Conservation (phyloP, 2,113 vertebrate genomes). For the Nycticorax nycticorax region DNA sequence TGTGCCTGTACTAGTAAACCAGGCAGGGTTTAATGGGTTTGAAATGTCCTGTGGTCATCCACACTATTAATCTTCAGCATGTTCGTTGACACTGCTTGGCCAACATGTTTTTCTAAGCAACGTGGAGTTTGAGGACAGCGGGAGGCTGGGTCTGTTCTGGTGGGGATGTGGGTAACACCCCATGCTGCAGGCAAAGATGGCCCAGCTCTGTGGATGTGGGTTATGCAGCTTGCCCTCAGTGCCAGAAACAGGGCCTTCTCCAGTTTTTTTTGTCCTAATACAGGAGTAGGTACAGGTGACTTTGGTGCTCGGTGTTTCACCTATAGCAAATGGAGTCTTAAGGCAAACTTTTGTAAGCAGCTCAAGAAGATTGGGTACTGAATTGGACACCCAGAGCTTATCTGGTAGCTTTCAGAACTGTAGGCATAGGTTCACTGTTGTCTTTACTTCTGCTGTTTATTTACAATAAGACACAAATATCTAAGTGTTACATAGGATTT, state of each 20-base stretch:
- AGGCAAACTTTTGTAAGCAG: background rate
- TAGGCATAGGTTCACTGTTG: rapidly evolving
- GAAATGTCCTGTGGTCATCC: background rate
- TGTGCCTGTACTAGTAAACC: background rate
- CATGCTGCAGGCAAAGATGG: background rate
- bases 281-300: background rate
- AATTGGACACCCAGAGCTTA: background rate
- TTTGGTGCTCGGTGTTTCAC: background rate
- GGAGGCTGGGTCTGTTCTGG: rapidly evolving
- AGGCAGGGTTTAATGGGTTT: background rate
- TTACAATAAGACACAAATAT: background rate
- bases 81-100: background rate
- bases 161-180: background rate
- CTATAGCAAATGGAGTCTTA: rapidly evolving
- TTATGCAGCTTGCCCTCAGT: background rate
- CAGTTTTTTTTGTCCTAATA: background rate
- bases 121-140: rapidly evolving
- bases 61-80: background rate
- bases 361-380: background rate
- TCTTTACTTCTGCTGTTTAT: background rate
- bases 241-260: background rate
- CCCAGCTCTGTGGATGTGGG: background rate
- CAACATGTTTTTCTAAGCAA: background rate
- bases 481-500: background rate
- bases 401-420: background rate